Conservation (phyloP, 37 sponge, comb jelly and placozoan species). For the Tethya wilhelma region DNA sequence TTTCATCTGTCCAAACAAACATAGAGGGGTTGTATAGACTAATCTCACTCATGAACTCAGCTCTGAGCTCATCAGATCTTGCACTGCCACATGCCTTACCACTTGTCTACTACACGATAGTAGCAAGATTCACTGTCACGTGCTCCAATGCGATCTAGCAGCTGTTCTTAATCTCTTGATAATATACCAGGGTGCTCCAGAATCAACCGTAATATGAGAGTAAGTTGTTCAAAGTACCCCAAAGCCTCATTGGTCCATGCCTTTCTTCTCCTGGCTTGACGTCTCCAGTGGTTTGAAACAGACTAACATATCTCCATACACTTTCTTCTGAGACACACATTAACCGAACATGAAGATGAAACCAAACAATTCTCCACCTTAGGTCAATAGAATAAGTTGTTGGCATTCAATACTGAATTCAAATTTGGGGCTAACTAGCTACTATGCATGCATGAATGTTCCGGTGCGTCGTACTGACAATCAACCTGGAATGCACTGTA, state of each 20-base stretch:
- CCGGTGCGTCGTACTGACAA: too few species aligned
- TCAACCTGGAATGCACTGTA: too few species aligned
- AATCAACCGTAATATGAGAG: slow-evolving; percentile 3
- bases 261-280: background rate
- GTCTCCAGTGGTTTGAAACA: slow-evolving; percentile 22
- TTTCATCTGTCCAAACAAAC: slow-evolving; percentile 32
- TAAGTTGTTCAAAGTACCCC: background rate
- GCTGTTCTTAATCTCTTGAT: slow-evolving; percentile 9
- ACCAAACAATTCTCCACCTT: slow-evolving; percentile 25
- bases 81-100: slow-evolving; percentile 12
- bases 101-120: slow-evolving; percentile 10
- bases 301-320: slow-evolving; percentile 5
- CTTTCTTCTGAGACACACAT: background rate
- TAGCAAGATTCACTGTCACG: background rate
- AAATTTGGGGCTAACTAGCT: background rate
- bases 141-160: background rate
- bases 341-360: background rate
- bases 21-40: slow-evolving; percentile 3
- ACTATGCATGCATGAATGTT: too few species aligned
- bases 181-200: slow-evolving; percentile 8
- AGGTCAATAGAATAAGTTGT: slow-evolving; percentile 7
- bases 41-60: slow-evolving; percentile 19
- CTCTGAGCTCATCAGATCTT: slow-evolving; percentile 5
- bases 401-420: slow-evolving; percentile 7
- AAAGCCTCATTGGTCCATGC: background rate